Conservation (phyloP, 2,113 vertebrate species). For the Thamnaconus septentrionalis region DNA sequence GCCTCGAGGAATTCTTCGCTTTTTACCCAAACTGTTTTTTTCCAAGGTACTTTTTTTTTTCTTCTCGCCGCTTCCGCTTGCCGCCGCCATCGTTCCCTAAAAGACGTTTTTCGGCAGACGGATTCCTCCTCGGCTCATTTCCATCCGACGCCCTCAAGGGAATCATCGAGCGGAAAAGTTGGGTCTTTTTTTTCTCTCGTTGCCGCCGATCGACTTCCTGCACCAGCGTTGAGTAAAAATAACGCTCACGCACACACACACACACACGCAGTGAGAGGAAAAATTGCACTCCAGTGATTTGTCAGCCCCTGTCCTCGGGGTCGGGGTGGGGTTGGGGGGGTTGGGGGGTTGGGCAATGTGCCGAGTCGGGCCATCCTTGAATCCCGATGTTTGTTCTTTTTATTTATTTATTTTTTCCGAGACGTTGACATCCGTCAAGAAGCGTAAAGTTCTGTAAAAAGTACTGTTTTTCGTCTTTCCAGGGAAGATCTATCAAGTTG, state of each 20-base stretch:
- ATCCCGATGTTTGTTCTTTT: conserved; percentile 15
- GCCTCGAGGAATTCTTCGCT: conserved; percentile 48
- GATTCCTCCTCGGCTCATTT: conserved; percentile 65
- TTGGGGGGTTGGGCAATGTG: conserved; percentile 27
- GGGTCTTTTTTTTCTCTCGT: conserved; percentile 34
- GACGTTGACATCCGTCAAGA: conserved; percentile 5
- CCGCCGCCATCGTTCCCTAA: no score
- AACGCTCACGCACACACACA: no score
- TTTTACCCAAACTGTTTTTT: no score
- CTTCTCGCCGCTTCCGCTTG: no score
- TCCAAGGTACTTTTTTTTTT: no score
- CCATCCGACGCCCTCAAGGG: conserved; percentile 55
- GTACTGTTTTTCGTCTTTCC: conserved; percentile 19
- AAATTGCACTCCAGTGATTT: conserved; percentile 65
- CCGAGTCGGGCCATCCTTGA: conserved; percentile 41
- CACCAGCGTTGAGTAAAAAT: no score
- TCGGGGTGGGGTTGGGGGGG: conserved; percentile 41
- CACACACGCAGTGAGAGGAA: conserved; percentile 59
- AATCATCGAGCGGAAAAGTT: conserved; percentile 40
- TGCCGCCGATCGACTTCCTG: conserved; percentile 45
- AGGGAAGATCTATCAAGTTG: conserved; percentile 28
- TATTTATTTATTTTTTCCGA: no score
- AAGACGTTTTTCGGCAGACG: conserved; percentile 17
- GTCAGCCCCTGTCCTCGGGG: conserved; percentile 62
- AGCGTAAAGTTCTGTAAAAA: no score